Conservation (phyloP, 2,888 invertebrate species). For the Busseola fusca region DNA sequence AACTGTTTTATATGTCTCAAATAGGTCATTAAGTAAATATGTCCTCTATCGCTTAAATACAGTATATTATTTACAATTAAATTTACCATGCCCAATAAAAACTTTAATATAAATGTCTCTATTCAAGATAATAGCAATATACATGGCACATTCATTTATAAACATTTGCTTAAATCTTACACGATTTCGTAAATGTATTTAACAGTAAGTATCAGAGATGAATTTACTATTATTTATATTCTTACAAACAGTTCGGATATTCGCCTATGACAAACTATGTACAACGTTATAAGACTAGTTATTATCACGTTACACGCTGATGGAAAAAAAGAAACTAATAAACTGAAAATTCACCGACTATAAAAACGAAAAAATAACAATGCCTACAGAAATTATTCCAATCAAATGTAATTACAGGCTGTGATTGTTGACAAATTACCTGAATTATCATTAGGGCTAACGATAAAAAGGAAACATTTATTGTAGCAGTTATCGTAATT, state of each 20-base stretch:
- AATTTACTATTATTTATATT: conserved; percentile 69
- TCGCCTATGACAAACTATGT: conserved; percentile 80
- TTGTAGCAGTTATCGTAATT: conserved; percentile 56
- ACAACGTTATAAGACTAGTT: conserved; percentile 85
- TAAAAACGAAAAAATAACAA: conserved; percentile 51
- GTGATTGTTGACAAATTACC: conserved; percentile 61
- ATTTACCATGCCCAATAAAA: conserved; percentile 69
- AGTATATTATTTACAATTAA: conserved; percentile 70
- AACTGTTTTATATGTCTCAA: conserved; percentile 68
- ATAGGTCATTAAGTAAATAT: conserved; percentile 65
- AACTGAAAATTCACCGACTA: conserved; percentile 47
- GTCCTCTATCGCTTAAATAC: conserved; percentile 64
- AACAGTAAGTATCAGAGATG: conserved; percentile 72
- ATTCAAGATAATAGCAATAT: conserved; percentile 78
- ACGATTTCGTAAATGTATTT: conserved; percentile 60
- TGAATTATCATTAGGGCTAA: conserved; percentile 56
- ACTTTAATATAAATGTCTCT: conserved; percentile 72
- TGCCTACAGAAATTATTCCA: conserved; percentile 60
- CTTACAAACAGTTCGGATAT: conserved; percentile 72
- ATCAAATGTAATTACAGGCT: conserved; percentile 59
- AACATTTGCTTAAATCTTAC: conserved; percentile 68
- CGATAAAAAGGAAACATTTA: conserved; percentile 47
- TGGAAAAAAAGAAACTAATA: conserved; percentile 65
- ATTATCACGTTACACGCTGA: conserved; percentile 88
- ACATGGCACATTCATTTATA: conserved; percentile 79